Conservation (phyloP, 2,797 vertebrate species). For the Sebastes iracundus region DNA sequence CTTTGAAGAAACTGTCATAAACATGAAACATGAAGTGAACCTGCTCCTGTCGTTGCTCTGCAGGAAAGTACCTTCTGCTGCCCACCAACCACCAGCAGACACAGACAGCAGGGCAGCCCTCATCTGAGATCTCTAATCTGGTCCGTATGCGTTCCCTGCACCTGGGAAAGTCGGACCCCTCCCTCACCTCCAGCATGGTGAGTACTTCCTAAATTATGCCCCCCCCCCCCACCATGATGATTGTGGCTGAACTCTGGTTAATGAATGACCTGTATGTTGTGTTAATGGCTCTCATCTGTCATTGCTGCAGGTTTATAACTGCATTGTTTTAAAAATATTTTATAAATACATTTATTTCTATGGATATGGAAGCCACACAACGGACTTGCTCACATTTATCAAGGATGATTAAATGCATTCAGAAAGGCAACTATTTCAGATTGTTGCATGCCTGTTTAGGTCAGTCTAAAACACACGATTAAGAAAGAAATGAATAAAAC, state of each 20-base stretch:
- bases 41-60: conserved; percentile 22
- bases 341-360: not conserved
- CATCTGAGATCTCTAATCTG: conserved; percentile 89
- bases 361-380: not conserved
- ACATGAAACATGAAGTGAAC: not conserved
- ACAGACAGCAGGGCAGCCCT: conserved; percentile 71
- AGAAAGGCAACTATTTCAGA: not conserved
- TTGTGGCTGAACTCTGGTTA: not conserved
- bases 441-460: too few species aligned
- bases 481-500: not conserved
- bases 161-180: conserved; percentile 94
- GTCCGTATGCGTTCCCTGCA: conserved; percentile 91
- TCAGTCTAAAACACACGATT: not conserved
- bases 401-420: not conserved
- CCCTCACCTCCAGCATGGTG: conserved; percentile 91
- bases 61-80: conserved; percentile 94
- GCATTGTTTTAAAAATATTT: not conserved
- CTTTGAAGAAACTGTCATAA: not conserved
- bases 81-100: conserved; percentile 77
- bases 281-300: conserved; percentile 1
- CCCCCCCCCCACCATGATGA: too few species aligned
- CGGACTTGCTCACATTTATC: not conserved
- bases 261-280: not conserved
- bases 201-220: conserved; percentile 64
- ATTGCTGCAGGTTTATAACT: conserved; percentile 8